Conservation (phyloP, 2,113 vertebrate species). For the Seriola quinqueradiata region DNA sequence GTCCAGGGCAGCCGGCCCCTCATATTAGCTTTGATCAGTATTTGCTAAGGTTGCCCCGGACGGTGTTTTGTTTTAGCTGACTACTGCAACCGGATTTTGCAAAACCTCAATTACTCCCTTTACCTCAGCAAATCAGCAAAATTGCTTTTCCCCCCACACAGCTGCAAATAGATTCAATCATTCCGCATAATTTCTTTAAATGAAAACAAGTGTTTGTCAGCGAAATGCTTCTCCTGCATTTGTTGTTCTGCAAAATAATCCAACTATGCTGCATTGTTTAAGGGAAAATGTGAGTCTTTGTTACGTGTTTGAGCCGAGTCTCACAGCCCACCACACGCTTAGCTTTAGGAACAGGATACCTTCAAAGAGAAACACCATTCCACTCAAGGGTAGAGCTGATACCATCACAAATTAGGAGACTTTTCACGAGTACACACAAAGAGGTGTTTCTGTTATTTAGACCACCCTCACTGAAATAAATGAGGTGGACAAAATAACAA, state of each 20-base stretch:
- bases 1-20: neutral
- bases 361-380: constrained; percentile 3
- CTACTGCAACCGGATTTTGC: constrained; percentile 33
- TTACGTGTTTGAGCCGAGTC: constrained; percentile 5
- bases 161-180: constrained; percentile 21
- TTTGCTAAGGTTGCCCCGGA: constrained; percentile 24
- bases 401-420: neutral
- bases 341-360: neutral
- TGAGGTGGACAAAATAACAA: neutral
- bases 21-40: constrained; percentile 21
- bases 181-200: constrained; percentile 12
- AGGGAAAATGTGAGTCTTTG: constrained; percentile 20
- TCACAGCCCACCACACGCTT: neutral
- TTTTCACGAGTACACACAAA: neutral
- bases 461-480: neutral
- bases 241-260: constrained; percentile 18
- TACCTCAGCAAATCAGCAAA: constrained; percentile 59
- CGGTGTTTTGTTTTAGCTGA: constrained; percentile 49
- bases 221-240: neutral
- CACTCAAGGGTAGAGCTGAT: neutral
- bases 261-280: neutral
- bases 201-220: constrained; percentile 31
- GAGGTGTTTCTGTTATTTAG: neutral
- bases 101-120: constrained; percentile 52
- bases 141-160: constrained; percentile 7